Percentiles rank a stretch among this genome's conserved stretches.
phyloP scores from a whole-genome alignment of 2,888 invertebrate genomes.

The Strigamia transsilvanica region DNA sequence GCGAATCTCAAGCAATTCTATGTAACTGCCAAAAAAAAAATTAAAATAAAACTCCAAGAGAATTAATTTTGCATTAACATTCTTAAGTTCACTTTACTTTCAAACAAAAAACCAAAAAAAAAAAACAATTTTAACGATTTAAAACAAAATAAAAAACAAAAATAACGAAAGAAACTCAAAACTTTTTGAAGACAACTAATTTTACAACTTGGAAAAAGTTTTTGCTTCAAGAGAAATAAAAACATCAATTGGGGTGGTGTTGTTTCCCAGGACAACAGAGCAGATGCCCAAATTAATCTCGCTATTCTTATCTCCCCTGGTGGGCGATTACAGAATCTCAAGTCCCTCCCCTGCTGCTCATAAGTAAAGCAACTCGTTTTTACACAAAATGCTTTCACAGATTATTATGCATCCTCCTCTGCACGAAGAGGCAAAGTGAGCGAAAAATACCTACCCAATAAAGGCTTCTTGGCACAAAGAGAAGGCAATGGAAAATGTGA shows the following conservation, averaged over 20 bases:
- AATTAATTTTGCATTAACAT: constrained; percentile 26
- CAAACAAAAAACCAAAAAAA: neutral
- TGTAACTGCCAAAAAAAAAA: constrained; percentile 1
- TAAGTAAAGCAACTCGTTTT: constrained; percentile 11
- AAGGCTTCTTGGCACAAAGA: constrained; percentile 36
- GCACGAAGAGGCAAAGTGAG: neutral
- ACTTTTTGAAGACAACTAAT: neutral
- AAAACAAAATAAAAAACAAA: neutral
- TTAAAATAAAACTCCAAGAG: constrained; percentile 6
- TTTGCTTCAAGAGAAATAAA: neutral
- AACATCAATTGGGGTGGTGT: constrained; percentile 4
- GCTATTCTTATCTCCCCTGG: constrained; percentile 46
- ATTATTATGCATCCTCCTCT: constrained; percentile 39
- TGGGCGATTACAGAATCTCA: constrained; percentile 35
- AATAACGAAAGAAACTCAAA: too few species aligned
- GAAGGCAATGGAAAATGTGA: constrained; percentile 4
- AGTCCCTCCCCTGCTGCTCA: constrained; percentile 48
- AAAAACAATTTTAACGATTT: neutral
- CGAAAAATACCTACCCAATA: constrained; percentile 41
- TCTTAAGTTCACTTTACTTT: neutral
- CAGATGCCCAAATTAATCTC: constrained; percentile 39
- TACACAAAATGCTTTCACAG: constrained; percentile 28
- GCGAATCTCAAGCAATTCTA: constrained; percentile 27
- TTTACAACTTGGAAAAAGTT: neutral
- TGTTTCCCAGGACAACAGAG: constrained; percentile 40